These are phyloP conservation scores for Brachystomella parvula DNA, from an alignment of 1,140 invertebrate genomes.

Conservation along the genomic window DNA sequence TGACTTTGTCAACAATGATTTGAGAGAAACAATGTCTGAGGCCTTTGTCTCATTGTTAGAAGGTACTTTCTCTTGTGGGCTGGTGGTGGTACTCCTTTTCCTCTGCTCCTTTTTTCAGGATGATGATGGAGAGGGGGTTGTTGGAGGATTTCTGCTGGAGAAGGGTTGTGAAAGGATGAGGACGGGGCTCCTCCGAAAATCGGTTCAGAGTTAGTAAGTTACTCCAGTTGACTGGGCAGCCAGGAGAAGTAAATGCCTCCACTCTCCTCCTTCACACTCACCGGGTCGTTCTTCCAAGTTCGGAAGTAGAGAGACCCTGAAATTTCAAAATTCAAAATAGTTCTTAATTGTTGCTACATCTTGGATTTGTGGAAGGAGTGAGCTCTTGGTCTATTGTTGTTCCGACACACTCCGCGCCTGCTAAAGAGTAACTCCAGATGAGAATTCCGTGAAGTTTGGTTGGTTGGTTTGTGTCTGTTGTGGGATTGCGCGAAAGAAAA, in stretches of 20 bases:
- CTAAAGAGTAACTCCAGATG: too few relatives aligned
- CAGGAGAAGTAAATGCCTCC: neutral
- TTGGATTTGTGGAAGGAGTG: too few relatives aligned
- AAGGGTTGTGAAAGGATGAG: too few relatives aligned
- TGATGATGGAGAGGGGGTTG: too few relatives aligned
- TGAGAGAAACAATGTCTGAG: too few relatives aligned
- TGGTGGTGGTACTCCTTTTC: too few relatives aligned
- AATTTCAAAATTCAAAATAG: neutral
- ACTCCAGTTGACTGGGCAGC: neutral
- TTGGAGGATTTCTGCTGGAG: too few relatives aligned
- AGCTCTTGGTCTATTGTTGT: neutral
- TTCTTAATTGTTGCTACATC: neutral
- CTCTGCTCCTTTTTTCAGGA: too few relatives aligned
- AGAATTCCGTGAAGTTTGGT: too few relatives aligned
- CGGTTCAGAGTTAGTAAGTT: neutral
- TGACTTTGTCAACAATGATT: neutral
- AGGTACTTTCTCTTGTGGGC: too few relatives aligned
- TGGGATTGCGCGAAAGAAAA: slow-evolving; percentile 5
- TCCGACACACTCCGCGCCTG: neutral
- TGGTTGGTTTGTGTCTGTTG: neutral
- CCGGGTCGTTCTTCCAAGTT: neutral
- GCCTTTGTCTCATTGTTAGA: too few relatives aligned
- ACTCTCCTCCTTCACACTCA: neutral
- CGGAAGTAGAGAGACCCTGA: neutral
- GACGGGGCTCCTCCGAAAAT: neutral